Percentiles rank a stretch among this genome's conserved stretches.
Evolutionary conservation across 2,113 vertebrate genomes (phyloP).

Genomic region (Rynchops niger): DNA sequence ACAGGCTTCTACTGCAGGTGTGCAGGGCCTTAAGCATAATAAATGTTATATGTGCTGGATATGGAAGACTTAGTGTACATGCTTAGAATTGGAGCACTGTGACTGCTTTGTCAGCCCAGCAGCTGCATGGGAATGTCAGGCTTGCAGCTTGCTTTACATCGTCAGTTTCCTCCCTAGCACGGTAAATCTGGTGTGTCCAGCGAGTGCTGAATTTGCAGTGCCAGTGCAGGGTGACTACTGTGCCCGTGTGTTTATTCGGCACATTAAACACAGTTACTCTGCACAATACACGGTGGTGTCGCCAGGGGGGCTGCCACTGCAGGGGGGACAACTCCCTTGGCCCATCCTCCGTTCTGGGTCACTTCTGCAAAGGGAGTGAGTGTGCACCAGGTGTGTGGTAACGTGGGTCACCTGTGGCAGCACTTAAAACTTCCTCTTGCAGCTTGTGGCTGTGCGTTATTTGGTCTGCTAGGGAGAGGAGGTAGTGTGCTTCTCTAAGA

Average conservation of each 20-base stretch:
- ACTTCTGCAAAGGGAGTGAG: background rate
- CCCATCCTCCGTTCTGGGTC: background rate
- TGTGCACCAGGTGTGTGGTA: background rate
- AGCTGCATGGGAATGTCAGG: background rate
- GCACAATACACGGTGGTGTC: rapidly evolving
- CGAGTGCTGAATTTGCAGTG: background rate
- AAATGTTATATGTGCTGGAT: background rate
- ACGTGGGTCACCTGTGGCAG: background rate
- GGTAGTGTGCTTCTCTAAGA: background rate
- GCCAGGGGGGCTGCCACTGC: rapidly evolving
- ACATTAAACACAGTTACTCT: background rate
- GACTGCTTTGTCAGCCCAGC: background rate
- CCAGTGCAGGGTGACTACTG: background rate
- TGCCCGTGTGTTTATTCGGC: rapidly evolving
- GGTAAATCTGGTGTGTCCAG: background rate
- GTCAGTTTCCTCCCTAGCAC: background rate
- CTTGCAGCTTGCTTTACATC: background rate
- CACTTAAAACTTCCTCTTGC: background rate
- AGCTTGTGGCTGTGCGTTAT: rapidly evolving
- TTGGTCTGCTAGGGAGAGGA: background rate
- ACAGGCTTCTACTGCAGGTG: background rate
- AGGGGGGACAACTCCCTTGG: rapidly evolving
- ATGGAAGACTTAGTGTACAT: background rate
- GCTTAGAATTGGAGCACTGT: background rate
- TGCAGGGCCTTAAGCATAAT: background rate